Evolutionary conservation across 1,140 invertebrate species (phyloP), one percentile per base, ranked within the genome.

Genomic region (Zaprionus davidi): DNA sequence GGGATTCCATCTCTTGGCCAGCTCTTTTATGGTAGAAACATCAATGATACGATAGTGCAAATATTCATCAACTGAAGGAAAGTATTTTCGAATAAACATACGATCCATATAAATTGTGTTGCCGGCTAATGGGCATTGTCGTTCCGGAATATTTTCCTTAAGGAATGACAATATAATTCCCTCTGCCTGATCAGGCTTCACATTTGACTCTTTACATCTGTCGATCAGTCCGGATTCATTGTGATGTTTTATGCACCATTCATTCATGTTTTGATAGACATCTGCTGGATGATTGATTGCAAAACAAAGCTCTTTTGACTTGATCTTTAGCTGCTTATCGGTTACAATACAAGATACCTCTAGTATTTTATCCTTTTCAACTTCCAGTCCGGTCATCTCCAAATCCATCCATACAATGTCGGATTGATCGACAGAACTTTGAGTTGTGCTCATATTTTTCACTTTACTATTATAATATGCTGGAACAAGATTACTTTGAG

Each of bases 41-140:
- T 99, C 98, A 60, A 99, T 96, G 24, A 98, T 96, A 86, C 98
- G 95, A 93, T 99, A 99, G 93, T 99, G 98, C 65, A 99, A 93
- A 93, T 98, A 97, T 12, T 96, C 86, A 85, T 96, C 90, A 15
- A 98, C 90, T 41, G 78, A 93, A 1, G 97, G 96, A 95, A 98
- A 96, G 79, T 96, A 95, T 93, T 96, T 96, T 2, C 86, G 74
- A 36, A 98, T 75, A 93, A 98, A 98, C 13, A 96, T 62, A 74
- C 96, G 93, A 92, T 99, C 98, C 94, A 96, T 96, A 82, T 97
- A 96, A 7, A 99, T 94, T 63, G 97, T 96, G 93, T 98, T 99
- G 0, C 98, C 98, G 64, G 96, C 98, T 24, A 99, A 88, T 1
- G 97, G 97, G 78, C 95, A 96, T 67, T 93, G 93, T 78, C 94